Evolutionary conservation across 2,888 invertebrate genomes (phyloP), one percentile per base, ranked within the genome.

Genomic region (Belgica antarctica): DNA sequence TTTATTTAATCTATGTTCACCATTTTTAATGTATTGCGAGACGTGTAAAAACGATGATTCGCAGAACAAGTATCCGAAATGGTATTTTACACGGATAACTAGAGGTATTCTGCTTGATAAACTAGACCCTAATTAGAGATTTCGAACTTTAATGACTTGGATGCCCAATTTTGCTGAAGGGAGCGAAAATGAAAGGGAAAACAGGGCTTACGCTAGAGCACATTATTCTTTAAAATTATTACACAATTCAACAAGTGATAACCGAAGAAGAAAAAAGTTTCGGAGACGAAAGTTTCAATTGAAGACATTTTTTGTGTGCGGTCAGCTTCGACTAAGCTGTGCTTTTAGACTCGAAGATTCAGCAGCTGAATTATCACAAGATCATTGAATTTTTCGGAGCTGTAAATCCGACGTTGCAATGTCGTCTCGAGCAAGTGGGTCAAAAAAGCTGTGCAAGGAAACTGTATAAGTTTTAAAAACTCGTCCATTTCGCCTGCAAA

Each of bases 251-350:
- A 41, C 41, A 41, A 41, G 15, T 4, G n/a, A 10, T 3, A 52
- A 22, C 4, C 17, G 22, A n/a, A 52, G 52, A 22, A 8, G 5
- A 5, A 31, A 31, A 31, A 12, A 31, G 12, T 31, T 31, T 31
- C 12, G 34, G 34, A 52, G 52, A 52, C 52, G 52, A 52, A 52
- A 52, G 52, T 19, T 41, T 10, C 41, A 41, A 12, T 41, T 41
- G 41, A 41, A 41, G 41, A 41, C 41, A 41, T 41, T 41, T 41
- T 10, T 41, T 41, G 41, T 41, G 41, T 10, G 41, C 2, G 15
- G 12, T 41, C 41, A n/a, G 3, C 12, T 41, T 31, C 31, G 31
- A n/a, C n/a, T n/a, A 10, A 31, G 31, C 10, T 10, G n/a, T n/a
- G n/a, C n/a, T n/a, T n/a, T n/a, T n/a, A n/a, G n/a, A 31, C 31